A percentile compares a stretch with the other conserved stretches of the same genome.
phyloP scores from a whole-genome alignment of 2,113 vertebrate genomes.

The Butorides virescens region DNA sequence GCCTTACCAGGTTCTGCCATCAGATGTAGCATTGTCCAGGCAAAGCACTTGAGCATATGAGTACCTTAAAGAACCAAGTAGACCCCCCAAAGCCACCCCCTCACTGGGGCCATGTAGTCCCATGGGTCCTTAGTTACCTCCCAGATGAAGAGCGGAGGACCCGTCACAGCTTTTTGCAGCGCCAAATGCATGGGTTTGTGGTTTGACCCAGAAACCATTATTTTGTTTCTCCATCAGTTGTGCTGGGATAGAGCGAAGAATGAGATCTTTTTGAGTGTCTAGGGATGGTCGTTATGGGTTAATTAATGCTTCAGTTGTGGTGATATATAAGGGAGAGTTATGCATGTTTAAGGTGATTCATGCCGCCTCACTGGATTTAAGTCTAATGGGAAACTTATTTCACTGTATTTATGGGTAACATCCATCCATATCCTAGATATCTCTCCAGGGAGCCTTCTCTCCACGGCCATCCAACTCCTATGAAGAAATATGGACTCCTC shows the following conservation, averaged over 20 bases:
- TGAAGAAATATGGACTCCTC: slow-evolving; percentile 51
- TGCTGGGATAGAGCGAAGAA: neutral
- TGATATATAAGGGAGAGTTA: slow-evolving; percentile 24
- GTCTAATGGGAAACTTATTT: slow-evolving; percentile 61
- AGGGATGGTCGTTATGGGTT: neutral
- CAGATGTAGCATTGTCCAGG: neutral
- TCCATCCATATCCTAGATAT: slow-evolving; percentile 26
- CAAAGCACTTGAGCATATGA: neutral
- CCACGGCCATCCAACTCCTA: slow-evolving; percentile 4
- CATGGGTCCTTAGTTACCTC: neutral
- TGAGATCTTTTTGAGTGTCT: neutral
- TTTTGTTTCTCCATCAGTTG: neutral
- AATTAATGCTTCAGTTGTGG: slow-evolving; percentile 28
- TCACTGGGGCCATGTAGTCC: neutral
- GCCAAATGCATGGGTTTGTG: neutral
- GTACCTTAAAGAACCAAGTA: neutral
- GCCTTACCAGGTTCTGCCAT: neutral
- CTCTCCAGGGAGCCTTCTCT: slow-evolving; percentile 47
- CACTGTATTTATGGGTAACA: slow-evolving; percentile 32
- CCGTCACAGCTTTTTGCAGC: neutral
- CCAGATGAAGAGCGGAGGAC: neutral
- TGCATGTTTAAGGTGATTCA: slow-evolving; percentile 50
- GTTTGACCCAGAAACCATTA: neutral
- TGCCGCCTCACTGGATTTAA: slow-evolving; percentile 10
- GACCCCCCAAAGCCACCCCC: neutral